phyloP scores from a whole-genome alignment of 2,888 invertebrate genomes.

The Plebejus melissa region DNA sequence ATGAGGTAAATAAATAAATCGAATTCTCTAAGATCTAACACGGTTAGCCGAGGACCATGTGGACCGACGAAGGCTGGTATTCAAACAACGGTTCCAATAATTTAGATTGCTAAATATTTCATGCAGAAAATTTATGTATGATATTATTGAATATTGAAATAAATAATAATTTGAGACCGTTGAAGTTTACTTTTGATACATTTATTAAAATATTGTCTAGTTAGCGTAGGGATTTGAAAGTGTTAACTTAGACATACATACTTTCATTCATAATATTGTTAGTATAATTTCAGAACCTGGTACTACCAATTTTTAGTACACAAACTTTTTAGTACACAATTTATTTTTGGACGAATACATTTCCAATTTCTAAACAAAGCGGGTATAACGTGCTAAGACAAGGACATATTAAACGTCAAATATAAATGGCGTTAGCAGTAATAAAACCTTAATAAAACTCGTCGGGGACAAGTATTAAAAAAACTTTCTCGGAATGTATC shows the following conservation, averaged over 20 bases:
- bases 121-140: background rate
- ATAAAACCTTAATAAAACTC: slow-evolving; percentile 14
- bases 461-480: slow-evolving; percentile 15
- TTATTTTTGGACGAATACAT: background rate
- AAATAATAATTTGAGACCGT: background rate
- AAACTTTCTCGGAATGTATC: background rate
- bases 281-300: too few relatives aligned
- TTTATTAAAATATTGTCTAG: background rate
- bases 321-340: too few relatives aligned
- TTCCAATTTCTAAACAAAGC: background rate
- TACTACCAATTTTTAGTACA: too few relatives aligned
- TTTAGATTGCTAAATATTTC: slow-evolving; percentile 5
- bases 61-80: background rate
- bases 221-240: background rate
- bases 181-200: background rate
- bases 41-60: background rate
- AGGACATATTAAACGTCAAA: background rate
- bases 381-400: background rate
- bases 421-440: slow-evolving; percentile 12
- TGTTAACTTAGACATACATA: background rate
- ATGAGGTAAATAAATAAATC: slow-evolving; percentile 15
- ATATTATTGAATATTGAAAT: background rate
- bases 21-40: slow-evolving; percentile 1
- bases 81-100: slow-evolving; percentile 8
- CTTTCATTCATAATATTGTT: too few relatives aligned